Conservation (phyloP, 2,797 vertebrate species). For the Thalassophryne amazonica region DNA sequence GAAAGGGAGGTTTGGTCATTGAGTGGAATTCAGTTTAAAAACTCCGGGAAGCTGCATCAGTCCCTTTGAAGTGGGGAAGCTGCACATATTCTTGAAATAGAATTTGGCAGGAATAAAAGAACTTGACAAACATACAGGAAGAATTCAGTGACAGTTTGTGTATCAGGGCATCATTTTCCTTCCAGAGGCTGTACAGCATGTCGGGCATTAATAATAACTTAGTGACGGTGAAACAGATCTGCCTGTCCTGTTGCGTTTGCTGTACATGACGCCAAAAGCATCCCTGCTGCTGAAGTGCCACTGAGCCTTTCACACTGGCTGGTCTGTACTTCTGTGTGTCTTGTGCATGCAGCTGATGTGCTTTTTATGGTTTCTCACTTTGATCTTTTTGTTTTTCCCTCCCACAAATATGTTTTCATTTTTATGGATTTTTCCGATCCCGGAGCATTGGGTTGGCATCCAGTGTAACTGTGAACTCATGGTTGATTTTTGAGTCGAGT, state of each 20-base stretch:
- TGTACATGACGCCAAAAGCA: conserved; percentile 38
- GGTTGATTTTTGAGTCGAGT: conserved; percentile 25
- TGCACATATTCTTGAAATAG: neutral
- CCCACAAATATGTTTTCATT: conserved; percentile 9
- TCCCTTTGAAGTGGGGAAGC: too few species aligned
- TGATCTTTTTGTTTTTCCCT: conserved; percentile 12
- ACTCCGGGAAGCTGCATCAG: too few species aligned
- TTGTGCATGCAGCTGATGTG: conserved; percentile 56
- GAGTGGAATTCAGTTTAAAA: too few species aligned
- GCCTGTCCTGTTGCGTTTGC: conserved; percentile 24
- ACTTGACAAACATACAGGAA: neutral
- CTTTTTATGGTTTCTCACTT: conserved; percentile 13
- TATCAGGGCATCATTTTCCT: neutral
- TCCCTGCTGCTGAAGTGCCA: conserved; percentile 8
- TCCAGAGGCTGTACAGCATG: conserved; percentile 43
- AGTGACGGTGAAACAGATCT: conserved; percentile 37
- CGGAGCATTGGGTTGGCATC: neutral
- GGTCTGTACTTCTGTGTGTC: conserved; percentile 5
- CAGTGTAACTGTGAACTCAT: conserved; percentile 35
- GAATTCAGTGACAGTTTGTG: neutral
- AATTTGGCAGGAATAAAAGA: neutral
- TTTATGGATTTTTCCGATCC: conserved; percentile 40
- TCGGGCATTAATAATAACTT: conserved; percentile 39
- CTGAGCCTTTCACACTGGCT: conserved; percentile 8
- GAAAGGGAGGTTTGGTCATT: too few species aligned